Conservation (phyloP, 2,113 vertebrate species). For the Phalacrocorax aristotelis region DNA sequence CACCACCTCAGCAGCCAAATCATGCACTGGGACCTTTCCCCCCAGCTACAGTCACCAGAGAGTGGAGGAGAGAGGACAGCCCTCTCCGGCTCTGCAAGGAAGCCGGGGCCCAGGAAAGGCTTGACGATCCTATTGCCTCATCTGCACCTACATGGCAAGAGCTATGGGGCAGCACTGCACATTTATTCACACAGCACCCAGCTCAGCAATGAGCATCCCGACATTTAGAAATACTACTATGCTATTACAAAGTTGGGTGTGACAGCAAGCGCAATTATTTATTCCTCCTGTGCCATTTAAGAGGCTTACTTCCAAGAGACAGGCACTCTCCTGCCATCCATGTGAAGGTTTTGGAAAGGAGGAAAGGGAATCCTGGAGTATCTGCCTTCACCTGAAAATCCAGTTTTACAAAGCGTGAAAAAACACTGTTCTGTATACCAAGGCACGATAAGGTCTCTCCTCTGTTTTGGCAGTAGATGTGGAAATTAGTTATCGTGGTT, state of each 20-base stretch:
- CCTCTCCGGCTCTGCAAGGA: not conserved
- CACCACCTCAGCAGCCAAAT: not conserved
- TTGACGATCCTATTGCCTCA: not conserved
- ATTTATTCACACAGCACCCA: not conserved
- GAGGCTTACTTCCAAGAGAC: not conserved
- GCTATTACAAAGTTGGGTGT: not conserved
- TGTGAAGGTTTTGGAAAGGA: not conserved
- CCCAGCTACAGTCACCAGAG: not conserved
- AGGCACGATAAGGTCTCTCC: not conserved
- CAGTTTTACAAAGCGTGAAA: not conserved
- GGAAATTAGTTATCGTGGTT: not conserved
- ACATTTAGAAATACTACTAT: rapidly evolving
- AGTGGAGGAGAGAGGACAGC: not conserved
- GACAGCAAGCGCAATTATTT: not conserved
- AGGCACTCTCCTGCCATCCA: not conserved
- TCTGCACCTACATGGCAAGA: not conserved
- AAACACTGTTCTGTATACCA: not conserved
- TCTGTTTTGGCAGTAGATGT: not conserved
- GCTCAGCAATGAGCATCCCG: not conserved
- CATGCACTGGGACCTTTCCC: rapidly evolving
- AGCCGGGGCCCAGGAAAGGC: not conserved
- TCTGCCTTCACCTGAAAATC: not conserved
- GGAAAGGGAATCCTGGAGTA: not conserved
- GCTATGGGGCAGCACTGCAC: rapidly evolving
- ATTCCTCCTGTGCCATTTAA: not conserved